These are phyloP conservation scores for Acanthoscelides obtectus DNA, from an alignment of 2,888 invertebrate genomes.

Conservation along the genomic window DNA sequence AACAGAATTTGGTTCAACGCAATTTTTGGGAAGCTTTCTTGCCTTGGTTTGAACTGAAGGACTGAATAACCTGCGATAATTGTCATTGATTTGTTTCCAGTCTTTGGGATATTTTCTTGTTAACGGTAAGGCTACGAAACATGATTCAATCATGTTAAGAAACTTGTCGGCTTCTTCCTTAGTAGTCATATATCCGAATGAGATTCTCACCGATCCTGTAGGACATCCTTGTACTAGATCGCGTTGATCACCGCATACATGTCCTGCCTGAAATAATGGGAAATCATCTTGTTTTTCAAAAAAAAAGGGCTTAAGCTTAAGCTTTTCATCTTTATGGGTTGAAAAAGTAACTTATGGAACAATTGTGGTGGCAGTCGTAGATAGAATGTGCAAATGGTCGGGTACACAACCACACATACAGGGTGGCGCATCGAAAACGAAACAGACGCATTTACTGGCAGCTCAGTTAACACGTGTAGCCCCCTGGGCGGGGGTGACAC, in stretches of 20 bases:
- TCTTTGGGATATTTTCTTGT: slow-evolving; percentile 32
- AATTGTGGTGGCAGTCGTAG: too few relatives aligned
- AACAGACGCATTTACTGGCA: too few relatives aligned
- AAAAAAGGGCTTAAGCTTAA: too few relatives aligned
- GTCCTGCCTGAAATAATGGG: slow-evolving; percentile 61
- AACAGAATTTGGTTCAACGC: background rate
- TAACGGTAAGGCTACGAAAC: slow-evolving; percentile 60
- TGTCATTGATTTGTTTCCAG: slow-evolving; percentile 7
- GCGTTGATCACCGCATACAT: slow-evolving; percentile 84
- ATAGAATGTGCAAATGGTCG: too few relatives aligned
- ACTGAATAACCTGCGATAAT: slow-evolving; percentile 10
- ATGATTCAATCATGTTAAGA: slow-evolving; percentile 67
- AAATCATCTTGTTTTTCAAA: too few relatives aligned
- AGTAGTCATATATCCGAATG: slow-evolving; percentile 89
- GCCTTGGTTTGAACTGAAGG: background rate
- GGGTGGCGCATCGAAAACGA: too few relatives aligned
- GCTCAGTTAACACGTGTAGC: too few relatives aligned
- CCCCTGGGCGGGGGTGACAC: too few relatives aligned
- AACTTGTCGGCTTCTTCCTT: slow-evolving; percentile 66
- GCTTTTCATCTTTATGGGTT: too few relatives aligned
- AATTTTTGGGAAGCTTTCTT: background rate
- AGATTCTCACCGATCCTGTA: slow-evolving; percentile 87
- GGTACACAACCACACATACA: too few relatives aligned
- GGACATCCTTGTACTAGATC: slow-evolving; percentile 84
- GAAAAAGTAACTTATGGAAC: too few relatives aligned